Conservation (phyloP, 2,797 vertebrate genomes). For the Aythya fuligula region DNA sequence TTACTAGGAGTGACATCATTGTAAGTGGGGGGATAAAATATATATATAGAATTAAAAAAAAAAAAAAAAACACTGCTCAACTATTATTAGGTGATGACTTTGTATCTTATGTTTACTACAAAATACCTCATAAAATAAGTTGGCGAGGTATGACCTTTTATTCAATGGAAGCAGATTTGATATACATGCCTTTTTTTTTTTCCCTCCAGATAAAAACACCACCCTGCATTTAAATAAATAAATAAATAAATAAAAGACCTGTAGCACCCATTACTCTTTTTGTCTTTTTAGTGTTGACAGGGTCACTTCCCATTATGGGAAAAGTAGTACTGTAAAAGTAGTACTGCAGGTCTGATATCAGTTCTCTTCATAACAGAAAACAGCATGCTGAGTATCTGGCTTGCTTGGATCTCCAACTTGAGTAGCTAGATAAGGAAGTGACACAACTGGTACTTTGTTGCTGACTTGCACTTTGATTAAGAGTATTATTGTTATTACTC, state of each 20-base stretch:
- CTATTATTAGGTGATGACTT: background rate
- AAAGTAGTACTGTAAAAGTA: background rate
- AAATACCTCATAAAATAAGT: background rate
- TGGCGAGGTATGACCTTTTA: background rate
- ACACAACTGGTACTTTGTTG: background rate
- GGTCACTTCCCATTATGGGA: background rate
- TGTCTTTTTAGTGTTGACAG: background rate
- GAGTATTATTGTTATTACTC: background rate
- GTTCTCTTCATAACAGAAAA: constrained; percentile 49
- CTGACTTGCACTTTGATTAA: background rate
- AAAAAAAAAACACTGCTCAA: background rate
- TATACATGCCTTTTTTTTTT: accelerated
- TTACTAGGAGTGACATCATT: background rate
- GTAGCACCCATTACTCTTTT: background rate
- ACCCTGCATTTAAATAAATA: background rate
- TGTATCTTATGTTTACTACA: background rate
- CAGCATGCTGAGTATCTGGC: constrained; percentile 31
- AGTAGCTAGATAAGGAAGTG: background rate
- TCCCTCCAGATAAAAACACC: background rate
- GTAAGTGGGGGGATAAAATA: accelerated
- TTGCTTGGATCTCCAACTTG: constrained; percentile 14
- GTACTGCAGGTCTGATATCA: background rate
- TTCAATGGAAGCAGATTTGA: background rate
- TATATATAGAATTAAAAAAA: background rate
- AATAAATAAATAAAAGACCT: background rate